Evolutionary conservation across 2,888 invertebrate genomes (phyloP).

Genomic region (Agonopterix alstromeriana): DNA sequence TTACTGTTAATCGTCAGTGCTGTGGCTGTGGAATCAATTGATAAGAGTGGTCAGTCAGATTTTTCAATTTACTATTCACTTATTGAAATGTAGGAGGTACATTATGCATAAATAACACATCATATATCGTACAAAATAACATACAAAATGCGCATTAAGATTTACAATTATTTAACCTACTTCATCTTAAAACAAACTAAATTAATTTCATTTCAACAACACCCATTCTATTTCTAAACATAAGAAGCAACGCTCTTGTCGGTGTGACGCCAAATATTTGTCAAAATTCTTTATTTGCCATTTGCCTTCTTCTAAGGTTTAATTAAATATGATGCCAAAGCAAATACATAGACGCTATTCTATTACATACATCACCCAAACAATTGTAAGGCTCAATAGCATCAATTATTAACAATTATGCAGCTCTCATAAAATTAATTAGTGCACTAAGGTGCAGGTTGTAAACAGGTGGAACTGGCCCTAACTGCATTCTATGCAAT

Average conservation of each 20-base stretch:
- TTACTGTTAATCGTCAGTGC: not conserved
- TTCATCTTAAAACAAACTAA: no score
- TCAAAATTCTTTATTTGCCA: no score
- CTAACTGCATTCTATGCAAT: constrained; percentile 38
- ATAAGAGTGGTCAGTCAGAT: not conserved
- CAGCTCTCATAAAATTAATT: constrained; percentile 10
- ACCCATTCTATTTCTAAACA: no score
- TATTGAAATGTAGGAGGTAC: not conserved
- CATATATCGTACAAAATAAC: no score
- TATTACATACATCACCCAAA: not conserved
- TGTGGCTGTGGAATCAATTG: not conserved
- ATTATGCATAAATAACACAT: no score
- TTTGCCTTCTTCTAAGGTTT: no score
- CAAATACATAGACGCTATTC: not conserved
- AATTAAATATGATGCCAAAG: no score
- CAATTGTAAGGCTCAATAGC: not conserved
- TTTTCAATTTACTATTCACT: not conserved
- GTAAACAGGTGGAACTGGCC: constrained; percentile 38
- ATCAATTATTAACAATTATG: not conserved
- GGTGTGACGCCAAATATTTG: no score
- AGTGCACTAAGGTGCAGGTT: constrained; percentile 30
- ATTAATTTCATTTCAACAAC: no score
- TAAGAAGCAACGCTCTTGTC: no score
- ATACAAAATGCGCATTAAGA: no score
- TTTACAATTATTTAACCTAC: no score